These are phyloP conservation scores for Incurvaria masculella DNA, from an alignment of 2,888 invertebrate species.

Conservation along the genomic window DNA sequence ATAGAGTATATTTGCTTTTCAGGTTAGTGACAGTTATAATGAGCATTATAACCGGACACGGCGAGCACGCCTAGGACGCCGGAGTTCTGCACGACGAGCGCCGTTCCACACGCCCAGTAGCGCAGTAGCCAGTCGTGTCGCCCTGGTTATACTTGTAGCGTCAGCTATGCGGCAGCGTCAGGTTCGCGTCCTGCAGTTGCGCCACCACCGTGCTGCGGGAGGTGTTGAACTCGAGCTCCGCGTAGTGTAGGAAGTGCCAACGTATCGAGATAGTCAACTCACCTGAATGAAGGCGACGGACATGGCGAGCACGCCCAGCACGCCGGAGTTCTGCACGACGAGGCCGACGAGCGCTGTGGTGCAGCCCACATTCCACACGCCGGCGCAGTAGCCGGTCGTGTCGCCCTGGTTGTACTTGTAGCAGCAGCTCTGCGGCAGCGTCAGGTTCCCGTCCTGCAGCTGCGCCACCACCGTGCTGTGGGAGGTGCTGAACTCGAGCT, in stretches of 20 bases:
- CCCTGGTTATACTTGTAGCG: conserved; percentile 22
- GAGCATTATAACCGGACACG: no score
- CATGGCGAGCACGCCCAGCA: conserved; percentile 41
- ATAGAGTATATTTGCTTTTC: no score
- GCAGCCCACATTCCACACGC: conserved; percentile 29
- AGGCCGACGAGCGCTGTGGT: conserved; percentile 29
- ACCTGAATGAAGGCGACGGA: conserved; percentile 50
- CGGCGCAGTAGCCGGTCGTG: conserved; percentile 20
- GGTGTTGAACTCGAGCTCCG: conserved; percentile 26
- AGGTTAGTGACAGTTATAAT: no score
- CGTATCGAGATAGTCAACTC: no score
- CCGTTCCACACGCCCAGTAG: conserved; percentile 25
- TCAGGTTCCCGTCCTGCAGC: conserved; percentile 23
- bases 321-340: conserved; percentile 36
- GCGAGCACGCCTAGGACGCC: conserved; percentile 42
- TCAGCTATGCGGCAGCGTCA: conserved; percentile 32
- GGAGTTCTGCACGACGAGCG: conserved; percentile 33
- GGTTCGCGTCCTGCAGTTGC: conserved; percentile 21
- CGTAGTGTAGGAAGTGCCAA: conserved; percentile 35
- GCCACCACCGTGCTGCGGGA: conserved; percentile 31
- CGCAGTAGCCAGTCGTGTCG: conserved; percentile 19
- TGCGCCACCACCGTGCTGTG: conserved; percentile 28
- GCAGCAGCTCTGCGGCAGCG: conserved; percentile 35
- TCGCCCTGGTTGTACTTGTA: conserved; percentile 16
- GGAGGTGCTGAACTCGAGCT: conserved; percentile 28